These are phyloP conservation scores for Mythimna vitellina DNA, from an alignment of 2,888 invertebrate genomes.

Conservation along the genomic window DNA sequence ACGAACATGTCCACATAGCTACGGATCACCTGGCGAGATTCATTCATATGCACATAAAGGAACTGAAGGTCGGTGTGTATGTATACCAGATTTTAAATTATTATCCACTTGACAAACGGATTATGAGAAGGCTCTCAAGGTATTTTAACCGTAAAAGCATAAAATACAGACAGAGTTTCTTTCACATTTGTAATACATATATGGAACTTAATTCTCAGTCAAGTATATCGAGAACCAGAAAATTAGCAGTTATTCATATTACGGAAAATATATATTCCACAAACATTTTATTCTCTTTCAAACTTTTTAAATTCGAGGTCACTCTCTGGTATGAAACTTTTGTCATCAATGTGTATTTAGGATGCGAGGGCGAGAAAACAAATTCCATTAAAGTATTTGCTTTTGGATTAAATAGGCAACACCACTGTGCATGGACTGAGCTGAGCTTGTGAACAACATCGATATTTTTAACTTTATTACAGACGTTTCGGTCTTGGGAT, in stretches of 20 bases:
- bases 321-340: background rate
- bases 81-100: background rate
- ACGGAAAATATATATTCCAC: background rate
- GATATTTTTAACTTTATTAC: too few relatives aligned
- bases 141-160: too few relatives aligned
- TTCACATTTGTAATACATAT: too few relatives aligned
- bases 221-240: background rate
- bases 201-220: too few relatives aligned
- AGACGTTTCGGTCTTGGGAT: too few relatives aligned
- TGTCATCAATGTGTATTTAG: conserved; percentile 30
- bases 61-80: conserved; percentile 80
- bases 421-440: background rate
- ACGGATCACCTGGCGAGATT: conserved; percentile 86
- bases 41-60: conserved; percentile 84
- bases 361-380: too few relatives aligned
- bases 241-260: background rate
- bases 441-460: background rate
- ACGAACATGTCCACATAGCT: conserved; percentile 85
- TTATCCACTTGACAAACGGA: background rate
- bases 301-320: background rate
- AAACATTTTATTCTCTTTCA: background rate
- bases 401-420: conserved; percentile 2
- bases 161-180: too few relatives aligned
- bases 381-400: background rate
- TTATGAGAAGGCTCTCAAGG: background rate